Conservation (phyloP, 2,888 invertebrate species). For the Microchrysa polita region DNA sequence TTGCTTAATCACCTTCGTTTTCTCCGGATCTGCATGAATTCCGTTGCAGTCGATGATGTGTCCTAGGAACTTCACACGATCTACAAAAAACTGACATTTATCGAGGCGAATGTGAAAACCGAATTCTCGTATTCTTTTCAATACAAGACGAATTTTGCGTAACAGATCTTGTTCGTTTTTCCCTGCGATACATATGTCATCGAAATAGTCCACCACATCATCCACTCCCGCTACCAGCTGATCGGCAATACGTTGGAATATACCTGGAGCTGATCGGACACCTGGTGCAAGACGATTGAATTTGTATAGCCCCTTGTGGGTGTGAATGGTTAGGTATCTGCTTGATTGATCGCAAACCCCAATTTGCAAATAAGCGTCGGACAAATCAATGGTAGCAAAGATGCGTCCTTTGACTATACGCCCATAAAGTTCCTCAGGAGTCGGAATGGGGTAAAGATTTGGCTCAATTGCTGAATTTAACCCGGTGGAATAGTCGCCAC, state of each 20-base stretch:
- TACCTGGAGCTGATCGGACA: not conserved
- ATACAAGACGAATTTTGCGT: too few species aligned
- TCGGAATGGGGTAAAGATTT: too few species aligned
- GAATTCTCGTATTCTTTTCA: too few species aligned
- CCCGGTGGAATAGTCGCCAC: slow-evolving; percentile 52
- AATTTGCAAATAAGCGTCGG: too few species aligned
- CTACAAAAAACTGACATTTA: too few species aligned
- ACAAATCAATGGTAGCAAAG: not conserved
- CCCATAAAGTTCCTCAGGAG: too few species aligned
- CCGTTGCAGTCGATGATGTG: too few species aligned
- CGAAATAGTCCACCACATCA: not conserved
- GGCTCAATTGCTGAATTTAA: slow-evolving; percentile 50
- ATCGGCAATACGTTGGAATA: not conserved
- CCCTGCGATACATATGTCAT: not conserved
- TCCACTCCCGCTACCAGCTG: not conserved
- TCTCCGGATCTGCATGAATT: too few species aligned
- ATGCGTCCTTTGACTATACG: not conserved
- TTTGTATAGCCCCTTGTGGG: slow-evolving; percentile 49
- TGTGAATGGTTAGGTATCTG: slow-evolving; percentile 47
- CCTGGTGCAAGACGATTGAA: slow-evolving; percentile 46
- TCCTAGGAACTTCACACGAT: too few species aligned
- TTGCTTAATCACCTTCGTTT: too few species aligned
- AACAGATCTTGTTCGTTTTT: too few species aligned
- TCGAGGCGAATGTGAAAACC: too few species aligned
- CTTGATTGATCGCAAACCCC: not conserved